Evolutionary conservation across 2,888 invertebrate genomes (phyloP), one percentile per base, ranked within the genome.

Genomic region (Eilema sororculum): DNA sequence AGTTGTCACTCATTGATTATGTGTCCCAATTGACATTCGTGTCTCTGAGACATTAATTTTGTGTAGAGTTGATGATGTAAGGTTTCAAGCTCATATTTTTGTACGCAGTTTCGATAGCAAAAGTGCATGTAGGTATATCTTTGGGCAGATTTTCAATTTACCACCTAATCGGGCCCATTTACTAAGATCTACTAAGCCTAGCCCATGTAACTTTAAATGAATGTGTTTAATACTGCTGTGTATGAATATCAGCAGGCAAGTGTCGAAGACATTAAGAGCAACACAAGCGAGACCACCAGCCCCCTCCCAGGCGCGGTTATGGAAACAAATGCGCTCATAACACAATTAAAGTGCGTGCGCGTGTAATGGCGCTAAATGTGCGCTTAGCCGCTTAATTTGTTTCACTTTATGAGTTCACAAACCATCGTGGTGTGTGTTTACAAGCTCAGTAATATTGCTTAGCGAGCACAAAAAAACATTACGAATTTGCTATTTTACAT

Each of bases 351-450:
- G 20, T 9, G 3, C 16, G 52, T 52, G 52, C 52, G 52, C 52
- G n/a, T 52, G 20, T 16, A 46, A n/a, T 20, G 52, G 52, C 52
- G 52, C 52, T 9, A n/a, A 52, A 52, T 52, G 52, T 52, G 52
- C 52, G 52, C 20, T 16, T 52, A 52, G 52, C 8, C 52, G 52
- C 52, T 52, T 52, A n/a, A 52, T 52, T 52, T 52, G 52, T 52
- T 52, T 52, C 52, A 52, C 20, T n/a, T 52, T 52, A 52, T 52
- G 52, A 52, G 52, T 52, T 52, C n/a, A 52, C 52, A n/a, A 52
- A n/a, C 52, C 20, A 9, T 9, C 52, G 52, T n/a, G 52, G 20
- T 46, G 20, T 46, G 20, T 20, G 52, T n/a, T 52, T 9, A 52
- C 52, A 52, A n/a, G 52, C 52, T 52, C 52, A 9, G 52, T 52